phyloP scores from a whole-genome alignment of 1,140 invertebrate genomes.

The Aradophagus sp. region DNA sequence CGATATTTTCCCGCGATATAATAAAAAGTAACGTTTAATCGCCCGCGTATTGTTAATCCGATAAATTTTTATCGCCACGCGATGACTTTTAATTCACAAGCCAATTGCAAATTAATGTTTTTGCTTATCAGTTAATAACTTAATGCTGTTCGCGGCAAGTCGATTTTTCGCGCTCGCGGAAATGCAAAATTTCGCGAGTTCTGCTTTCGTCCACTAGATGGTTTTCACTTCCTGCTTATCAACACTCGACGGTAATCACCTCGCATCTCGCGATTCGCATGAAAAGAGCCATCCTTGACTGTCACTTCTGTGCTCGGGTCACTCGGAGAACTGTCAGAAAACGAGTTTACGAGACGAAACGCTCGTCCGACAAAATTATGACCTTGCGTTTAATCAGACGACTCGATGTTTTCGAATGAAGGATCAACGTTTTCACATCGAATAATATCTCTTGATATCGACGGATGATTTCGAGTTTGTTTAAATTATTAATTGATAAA shows the following conservation, averaged over 20 bases:
- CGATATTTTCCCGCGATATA: too few relatives aligned
- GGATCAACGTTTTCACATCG: conserved; percentile 26
- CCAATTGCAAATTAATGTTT: too few relatives aligned
- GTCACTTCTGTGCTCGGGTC: conserved; percentile 17
- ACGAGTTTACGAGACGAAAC: conserved; percentile 10
- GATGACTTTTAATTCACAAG: too few relatives aligned
- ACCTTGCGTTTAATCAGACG: conserved; percentile 38
- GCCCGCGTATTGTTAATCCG: too few relatives aligned
- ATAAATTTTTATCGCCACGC: too few relatives aligned
- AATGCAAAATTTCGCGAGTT: conserved; percentile 38
- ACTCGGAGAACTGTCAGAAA: conserved; percentile 48
- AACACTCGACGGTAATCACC: conserved; percentile 51
- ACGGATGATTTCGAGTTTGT: too few relatives aligned
- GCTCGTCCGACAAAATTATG: conserved; percentile 44
- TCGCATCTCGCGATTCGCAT: conserved; percentile 59
- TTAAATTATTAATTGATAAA: too few relatives aligned
- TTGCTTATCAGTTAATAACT: too few relatives aligned
- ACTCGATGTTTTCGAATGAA: conserved; percentile 22
- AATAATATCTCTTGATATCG: conserved; percentile 8
- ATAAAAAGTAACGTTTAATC: too few relatives aligned
- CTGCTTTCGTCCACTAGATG: conserved; percentile 53
- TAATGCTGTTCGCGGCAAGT: not conserved
- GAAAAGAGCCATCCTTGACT: conserved; percentile 61
- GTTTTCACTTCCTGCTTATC: conserved; percentile 36
- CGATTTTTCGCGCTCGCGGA: conserved; percentile 39